Base-by-base conservation (phyloP, 1,140 invertebrate genomes). In the Rhysida immarginata region DNA sequence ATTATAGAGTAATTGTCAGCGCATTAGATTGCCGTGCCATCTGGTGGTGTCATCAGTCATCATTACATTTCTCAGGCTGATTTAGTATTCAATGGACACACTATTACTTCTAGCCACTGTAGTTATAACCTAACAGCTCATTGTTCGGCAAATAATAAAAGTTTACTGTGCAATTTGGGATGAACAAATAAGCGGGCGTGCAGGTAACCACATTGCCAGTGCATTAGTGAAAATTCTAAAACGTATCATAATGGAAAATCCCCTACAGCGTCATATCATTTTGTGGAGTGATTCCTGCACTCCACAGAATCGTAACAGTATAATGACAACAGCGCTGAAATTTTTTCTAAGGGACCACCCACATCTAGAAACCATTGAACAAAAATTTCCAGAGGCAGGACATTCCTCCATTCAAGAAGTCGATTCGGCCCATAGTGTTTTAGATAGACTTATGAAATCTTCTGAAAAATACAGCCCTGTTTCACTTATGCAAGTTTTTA, bases 141-240 rank as follows among this genome's bases (percentile, higher is more conserved):
- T 26, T 11, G 8, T 13, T 25, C 21, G 2, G 26, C 5, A 14
- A 25, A 25, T 11, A 20, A 26, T 18, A 11, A 51, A 16, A 25
- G 49, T n/a, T 25, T 51, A 51, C 49, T 51, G 49, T 26, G 18
- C 24, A 8, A 51, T 51, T 26, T 51, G 49, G 49, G 26, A 5
- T 8, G 49, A 51, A 51, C 14, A 11, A 20, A 3, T 25, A 26
- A 11, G 21, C 14, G 49, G 49, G 8, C 3, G 49, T 8, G 21
- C 49, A 24, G 49, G 49, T 14, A 51, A 51, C 24, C 2, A 51
- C 26, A 51, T 51, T 51, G 49, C 49, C 11, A 51, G 49, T 51
- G 49, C 49, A 24, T 18, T 51, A 14, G 49, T 26, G 3, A 23
- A 51, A 51, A 8, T 51, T 5, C 25, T 26, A 11, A 13, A 18